phyloP scores from a whole-genome alignment of 2,888 invertebrate genomes.

The Ochropleura leucogaster region DNA sequence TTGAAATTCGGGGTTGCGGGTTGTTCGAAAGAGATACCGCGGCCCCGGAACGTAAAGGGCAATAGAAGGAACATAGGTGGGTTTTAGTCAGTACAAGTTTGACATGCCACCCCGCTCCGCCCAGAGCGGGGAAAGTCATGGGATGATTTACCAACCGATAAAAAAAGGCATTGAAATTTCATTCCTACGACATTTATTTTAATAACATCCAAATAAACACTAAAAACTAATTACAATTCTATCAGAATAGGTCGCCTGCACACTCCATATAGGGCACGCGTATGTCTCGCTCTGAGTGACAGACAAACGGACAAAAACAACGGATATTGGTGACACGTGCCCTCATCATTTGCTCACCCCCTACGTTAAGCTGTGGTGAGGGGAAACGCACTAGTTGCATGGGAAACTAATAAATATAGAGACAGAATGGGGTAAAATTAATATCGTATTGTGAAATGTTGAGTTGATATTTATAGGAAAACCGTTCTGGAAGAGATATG shows the following conservation, averaged over 20 bases:
- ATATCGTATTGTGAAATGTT: constrained; percentile 22
- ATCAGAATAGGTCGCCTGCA: constrained; percentile 39
- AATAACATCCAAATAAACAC: constrained; percentile 5
- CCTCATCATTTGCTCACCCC: constrained; percentile 72
- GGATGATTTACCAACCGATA: too few species aligned
- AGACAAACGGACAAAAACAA: constrained; percentile 77
- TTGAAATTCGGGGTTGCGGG: too few species aligned
- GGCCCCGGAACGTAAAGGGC: too few species aligned
- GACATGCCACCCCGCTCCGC: too few species aligned
- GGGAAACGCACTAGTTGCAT: constrained; percentile 55
- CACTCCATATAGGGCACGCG: constrained; percentile 48
- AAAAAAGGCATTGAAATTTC: too few species aligned
- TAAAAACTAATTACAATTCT: constrained; percentile 23
- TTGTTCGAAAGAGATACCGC: too few species aligned
- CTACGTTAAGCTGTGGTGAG: constrained; percentile 48
- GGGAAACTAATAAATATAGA: constrained; percentile 59
- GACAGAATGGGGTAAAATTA: constrained; percentile 28
- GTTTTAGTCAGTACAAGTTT: too few species aligned
- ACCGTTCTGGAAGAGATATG: background rate
- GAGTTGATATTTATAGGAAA: background rate
- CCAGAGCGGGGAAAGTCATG: too few species aligned
- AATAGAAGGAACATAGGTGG: too few species aligned
- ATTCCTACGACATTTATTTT: too few species aligned
- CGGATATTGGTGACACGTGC: constrained; percentile 80
- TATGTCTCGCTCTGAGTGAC: constrained; percentile 69